A percentile compares a stretch with the other conserved stretches of the same genome.
These are phyloP conservation scores for Calypte anna DNA, from an alignment of 2,113 vertebrate genomes.

Conservation along the genomic window DNA sequence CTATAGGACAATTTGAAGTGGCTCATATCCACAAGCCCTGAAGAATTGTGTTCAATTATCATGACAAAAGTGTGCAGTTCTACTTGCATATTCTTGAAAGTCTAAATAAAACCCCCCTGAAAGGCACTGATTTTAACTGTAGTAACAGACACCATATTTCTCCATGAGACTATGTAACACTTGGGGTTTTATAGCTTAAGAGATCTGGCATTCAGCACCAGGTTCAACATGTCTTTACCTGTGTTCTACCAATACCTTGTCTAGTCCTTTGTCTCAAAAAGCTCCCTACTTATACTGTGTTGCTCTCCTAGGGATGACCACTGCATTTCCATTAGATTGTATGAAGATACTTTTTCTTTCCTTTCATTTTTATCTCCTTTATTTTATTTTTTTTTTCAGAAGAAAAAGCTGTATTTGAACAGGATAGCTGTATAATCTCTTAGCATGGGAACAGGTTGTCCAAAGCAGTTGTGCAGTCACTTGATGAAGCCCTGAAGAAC, in stretches of 20 bases:
- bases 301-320: rapidly evolving
- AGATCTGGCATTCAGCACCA: background rate
- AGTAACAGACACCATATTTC: background rate
- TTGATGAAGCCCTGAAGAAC: background rate
- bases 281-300: rapidly evolving
- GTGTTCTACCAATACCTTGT: background rate
- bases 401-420: no score
- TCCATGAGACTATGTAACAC: background rate
- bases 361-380: background rate
- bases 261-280: background rate
- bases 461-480: background rate
- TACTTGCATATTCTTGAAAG: background rate
- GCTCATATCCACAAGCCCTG: background rate
- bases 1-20: background rate
- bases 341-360: background rate
- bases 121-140: background rate
- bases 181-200: background rate
- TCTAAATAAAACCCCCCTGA: background rate
- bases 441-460: background rate
- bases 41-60: background rate
- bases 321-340: background rate
- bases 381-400: no score
- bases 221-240: background rate
- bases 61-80: background rate
- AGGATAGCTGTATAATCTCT: no score